phyloP scores from a whole-genome alignment of 35 echinoderm and acorn worm genomes.

The Amphiura filiformis region DNA sequence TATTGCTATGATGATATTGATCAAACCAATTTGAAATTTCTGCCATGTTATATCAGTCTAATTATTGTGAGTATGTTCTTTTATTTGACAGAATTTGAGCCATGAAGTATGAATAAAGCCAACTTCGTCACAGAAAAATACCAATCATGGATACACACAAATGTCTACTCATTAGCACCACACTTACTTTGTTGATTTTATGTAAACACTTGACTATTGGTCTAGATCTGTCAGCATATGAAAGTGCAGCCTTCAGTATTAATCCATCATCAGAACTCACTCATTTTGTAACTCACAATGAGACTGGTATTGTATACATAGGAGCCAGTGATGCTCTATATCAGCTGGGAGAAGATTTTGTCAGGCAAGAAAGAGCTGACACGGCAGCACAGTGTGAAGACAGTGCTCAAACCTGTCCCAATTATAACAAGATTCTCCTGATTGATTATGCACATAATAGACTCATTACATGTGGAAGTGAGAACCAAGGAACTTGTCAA shows the following conservation, averaged over 20 bases:
- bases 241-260: no score
- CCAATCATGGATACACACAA: no score
- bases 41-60: no score
- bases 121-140: no score
- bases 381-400: background rate
- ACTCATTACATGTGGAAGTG: constrained; percentile 30
- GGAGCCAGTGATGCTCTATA: background rate
- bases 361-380: background rate
- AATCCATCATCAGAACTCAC: background rate
- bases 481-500: background rate
- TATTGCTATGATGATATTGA: no score
- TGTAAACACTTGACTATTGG: no score
- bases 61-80: no score
- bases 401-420: background rate
- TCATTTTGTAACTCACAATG: background rate
- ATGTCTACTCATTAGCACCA: no score
- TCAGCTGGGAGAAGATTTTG: background rate
- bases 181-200: no score
- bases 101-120: no score
- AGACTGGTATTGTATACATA: background rate
- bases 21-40: no score
- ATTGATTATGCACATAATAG: constrained; percentile 12
- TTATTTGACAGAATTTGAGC: no score
- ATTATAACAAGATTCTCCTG: constrained; percentile 42
- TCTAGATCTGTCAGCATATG: background rate